Conservation (phyloP, 2,113 vertebrate genomes). For the Xiphophorus couchianus region DNA sequence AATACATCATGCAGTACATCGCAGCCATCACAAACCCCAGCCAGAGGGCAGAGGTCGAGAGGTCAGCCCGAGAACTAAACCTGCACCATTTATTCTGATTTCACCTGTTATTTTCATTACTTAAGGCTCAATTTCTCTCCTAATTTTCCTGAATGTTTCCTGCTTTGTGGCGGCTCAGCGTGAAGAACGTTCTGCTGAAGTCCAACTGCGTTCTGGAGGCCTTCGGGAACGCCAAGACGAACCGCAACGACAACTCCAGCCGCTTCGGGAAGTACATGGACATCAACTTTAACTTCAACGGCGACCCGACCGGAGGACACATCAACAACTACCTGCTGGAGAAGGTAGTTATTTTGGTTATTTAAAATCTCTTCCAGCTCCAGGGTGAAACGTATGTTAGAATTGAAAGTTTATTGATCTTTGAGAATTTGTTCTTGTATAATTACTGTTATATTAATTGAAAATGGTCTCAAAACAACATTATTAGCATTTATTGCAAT, state of each 20-base stretch:
- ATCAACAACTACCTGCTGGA: conserved; percentile 97
- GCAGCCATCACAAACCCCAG: conserved; percentile 92
- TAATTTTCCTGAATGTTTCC: background rate
- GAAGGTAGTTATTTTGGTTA: conserved; percentile 80
- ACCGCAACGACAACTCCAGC: conserved; percentile 95
- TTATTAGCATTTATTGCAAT: too few species aligned
- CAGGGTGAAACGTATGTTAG: too few species aligned
- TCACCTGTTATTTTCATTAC: too few species aligned
- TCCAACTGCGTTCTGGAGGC: conserved; percentile 95
- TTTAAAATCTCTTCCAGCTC: background rate
- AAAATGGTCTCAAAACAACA: too few species aligned
- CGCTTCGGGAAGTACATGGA: conserved; percentile 98
- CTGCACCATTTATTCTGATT: background rate
- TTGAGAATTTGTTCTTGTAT: too few species aligned
- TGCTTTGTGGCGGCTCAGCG: conserved; percentile 71
- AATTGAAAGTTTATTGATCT: too few species aligned
- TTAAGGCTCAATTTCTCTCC: background rate
- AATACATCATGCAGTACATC: conserved; percentile 96
- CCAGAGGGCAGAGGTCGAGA: conserved; percentile 89
- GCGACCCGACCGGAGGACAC: conserved; percentile 91
- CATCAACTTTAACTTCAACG: conserved; percentile 97
- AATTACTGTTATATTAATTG: too few species aligned
- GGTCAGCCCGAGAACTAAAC: conserved; percentile 73
- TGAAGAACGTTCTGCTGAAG: conserved; percentile 91
- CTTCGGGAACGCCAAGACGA: conserved; percentile 95